These are phyloP conservation scores for Dasysyrphus albostriatus DNA, from an alignment of 2,888 invertebrate genomes.

Conservation along the genomic window DNA sequence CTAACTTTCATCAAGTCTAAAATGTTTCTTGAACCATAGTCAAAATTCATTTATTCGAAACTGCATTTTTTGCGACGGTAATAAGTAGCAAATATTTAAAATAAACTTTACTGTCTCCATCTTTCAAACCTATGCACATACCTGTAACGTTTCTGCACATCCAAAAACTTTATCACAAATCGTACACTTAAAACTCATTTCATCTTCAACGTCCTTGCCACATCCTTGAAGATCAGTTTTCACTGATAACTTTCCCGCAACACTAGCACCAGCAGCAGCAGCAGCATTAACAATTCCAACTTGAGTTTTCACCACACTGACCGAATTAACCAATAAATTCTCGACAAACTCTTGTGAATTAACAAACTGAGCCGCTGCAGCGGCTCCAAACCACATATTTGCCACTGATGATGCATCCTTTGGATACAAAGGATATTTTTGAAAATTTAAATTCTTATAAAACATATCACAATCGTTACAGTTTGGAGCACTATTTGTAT, in stretches of 20 bases:
- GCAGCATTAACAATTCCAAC: background rate
- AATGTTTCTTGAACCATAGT: background rate
- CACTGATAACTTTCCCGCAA: constrained; percentile 18
- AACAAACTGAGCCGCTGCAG: constrained; percentile 63
- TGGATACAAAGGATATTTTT: constrained; percentile 64
- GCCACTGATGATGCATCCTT: constrained; percentile 45
- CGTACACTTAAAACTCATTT: constrained; percentile 82
- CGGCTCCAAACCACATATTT: constrained; percentile 62
- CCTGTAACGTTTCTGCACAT: constrained; percentile 83
- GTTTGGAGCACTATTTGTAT: constrained; percentile 49
- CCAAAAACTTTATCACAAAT: constrained; percentile 84
- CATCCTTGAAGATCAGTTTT: constrained; percentile 25
- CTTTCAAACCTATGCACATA: constrained; percentile 76
- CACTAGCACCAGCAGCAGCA: background rate
- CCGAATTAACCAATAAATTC: constrained; percentile 75
- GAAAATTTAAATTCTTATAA: constrained; percentile 75
- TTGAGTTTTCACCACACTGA: constrained; percentile 61
- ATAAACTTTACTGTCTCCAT: background rate
- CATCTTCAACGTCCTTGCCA: constrained; percentile 78
- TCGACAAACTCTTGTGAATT: constrained; percentile 73
- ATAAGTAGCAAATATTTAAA: background rate
- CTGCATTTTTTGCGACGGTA: constrained; percentile 39
- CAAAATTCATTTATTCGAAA: background rate
- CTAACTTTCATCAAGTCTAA: too few relatives aligned
- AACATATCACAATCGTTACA: constrained; percentile 77